Conservation (phyloP, 2,797 vertebrate genomes). For the Pagetopsis macropterus region DNA sequence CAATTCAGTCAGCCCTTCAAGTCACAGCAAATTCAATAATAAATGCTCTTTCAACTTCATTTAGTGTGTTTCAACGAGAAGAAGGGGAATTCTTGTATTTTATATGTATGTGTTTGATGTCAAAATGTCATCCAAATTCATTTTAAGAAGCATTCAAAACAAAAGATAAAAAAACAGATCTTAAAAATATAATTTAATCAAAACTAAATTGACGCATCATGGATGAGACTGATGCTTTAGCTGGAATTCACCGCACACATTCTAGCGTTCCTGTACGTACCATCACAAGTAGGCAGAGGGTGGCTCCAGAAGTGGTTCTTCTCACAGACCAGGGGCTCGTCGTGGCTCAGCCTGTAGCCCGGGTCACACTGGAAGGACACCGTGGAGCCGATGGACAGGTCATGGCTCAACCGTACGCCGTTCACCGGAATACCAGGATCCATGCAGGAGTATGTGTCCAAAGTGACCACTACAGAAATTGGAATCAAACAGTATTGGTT, state of each 20-base stretch:
- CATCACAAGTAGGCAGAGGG: conserved; percentile 94
- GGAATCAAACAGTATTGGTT: neutral
- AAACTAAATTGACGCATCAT: neutral
- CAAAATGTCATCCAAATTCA: neutral
- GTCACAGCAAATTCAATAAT: neutral
- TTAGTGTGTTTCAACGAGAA: neutral
- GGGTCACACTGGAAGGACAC: conserved; percentile 95
- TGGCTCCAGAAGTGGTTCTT: conserved; percentile 99
- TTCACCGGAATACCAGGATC: conserved; percentile 98
- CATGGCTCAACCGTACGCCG: conserved; percentile 90
- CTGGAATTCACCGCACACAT: no score
- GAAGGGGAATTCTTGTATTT: neutral
- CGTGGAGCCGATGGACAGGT: conserved; percentile 94
- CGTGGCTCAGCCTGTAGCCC: conserved; percentile 93
- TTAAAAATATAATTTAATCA: neutral
- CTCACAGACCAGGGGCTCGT: conserved; percentile 94
- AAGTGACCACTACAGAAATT: conserved; percentile 87
- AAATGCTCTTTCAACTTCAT: neutral
- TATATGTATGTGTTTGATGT: neutral
- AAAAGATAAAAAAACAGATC: neutral
- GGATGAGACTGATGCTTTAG: neutral
- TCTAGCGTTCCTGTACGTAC: conserved; percentile 72
- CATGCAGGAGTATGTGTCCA: conserved; percentile 96
- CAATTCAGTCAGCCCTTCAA: neutral
- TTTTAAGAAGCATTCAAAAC: neutral